phyloP scores from a whole-genome alignment of 1,140 invertebrate genomes.

The Zaprionus ghesquierei region DNA sequence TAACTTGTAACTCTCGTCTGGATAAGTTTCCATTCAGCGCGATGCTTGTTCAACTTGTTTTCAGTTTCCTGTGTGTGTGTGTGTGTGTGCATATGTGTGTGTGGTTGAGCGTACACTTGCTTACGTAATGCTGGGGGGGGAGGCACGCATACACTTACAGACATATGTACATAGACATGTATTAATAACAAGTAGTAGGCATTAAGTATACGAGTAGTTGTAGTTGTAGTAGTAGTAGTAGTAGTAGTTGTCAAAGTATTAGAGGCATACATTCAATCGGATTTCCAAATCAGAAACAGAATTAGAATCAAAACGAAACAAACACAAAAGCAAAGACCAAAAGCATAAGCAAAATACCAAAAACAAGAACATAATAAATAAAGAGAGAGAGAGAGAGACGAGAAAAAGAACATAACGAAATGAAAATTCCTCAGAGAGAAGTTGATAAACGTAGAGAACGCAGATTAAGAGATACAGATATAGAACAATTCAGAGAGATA shows the following conservation, averaged over 20 bases:
- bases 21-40: neutral
- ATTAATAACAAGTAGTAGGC: constrained; percentile 26
- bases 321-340: constrained; percentile 3
- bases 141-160: constrained; percentile 62
- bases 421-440: constrained; percentile 3
- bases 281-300: constrained; percentile 18
- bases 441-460: constrained; percentile 3
- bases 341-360: neutral
- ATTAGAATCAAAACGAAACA: neutral
- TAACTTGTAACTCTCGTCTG: neutral
- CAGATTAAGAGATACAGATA: neutral
- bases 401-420: constrained; percentile 7
- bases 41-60: constrained; percentile 1
- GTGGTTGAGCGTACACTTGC: constrained; percentile 37
- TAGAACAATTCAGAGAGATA: constrained; percentile 13
- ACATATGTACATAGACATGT: constrained; percentile 25
- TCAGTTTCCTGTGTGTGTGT: neutral
- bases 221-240: constrained; percentile 8
- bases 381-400: constrained; percentile 8
- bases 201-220: constrained; percentile 10
- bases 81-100: constrained; percentile 20
- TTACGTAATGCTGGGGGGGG: constrained; percentile 56
- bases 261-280: constrained; percentile 50
- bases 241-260: constrained; percentile 41
- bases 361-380: neutral